Base-by-base conservation (phyloP, 2,888 invertebrate species). In the Keiferia lycopersicella region DNA sequence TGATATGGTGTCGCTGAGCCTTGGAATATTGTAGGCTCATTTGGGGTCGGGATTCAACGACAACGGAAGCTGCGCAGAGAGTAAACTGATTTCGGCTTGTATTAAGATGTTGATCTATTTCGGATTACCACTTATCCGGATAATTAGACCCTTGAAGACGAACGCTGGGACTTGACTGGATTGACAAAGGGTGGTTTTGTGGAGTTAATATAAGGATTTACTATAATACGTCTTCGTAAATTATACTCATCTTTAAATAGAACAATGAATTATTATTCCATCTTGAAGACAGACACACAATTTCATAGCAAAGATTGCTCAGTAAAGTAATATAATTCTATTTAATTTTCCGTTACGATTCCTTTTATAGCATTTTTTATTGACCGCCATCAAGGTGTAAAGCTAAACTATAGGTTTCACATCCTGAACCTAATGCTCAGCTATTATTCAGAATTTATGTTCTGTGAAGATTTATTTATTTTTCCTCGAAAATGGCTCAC, bases 1-100 rank as follows among this genome's bases (percentile, higher is more conserved):
- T 88, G 89, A 88, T 90, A 89, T 83, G 83, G 82, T 82, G 82
- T 82, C 81, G 81, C 79, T 86, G 86, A 86, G 86, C 86, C 86
- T 88, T 83, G 81, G 84, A 88, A 88, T 87, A 89, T 90, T 86
- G 86, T 81, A 80, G 76, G 79, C 80, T 83, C 81, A 84, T 87
- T 87, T 80, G 73, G 60, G 77, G 79, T 72, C 70, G 74, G 77
- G 83, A 84, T 84, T 84, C 78, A 76, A 73, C 73, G 66, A 66
- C 69, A 70, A 70, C 73, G 75, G 76, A 76, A 72, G 71, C 68
- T 64, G 68, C 69, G 68, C 70, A 70, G 64, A 67, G 62, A 66
- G 67, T 71, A 67, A 73, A 74, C 72, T 71, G 76, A 75, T 73
- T 74, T 74, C 61, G 69, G 72, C 68, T 73, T 69, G 71, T 74